These are phyloP conservation scores for Tetraodon nigroviridis DNA, from an alignment of 2,113 vertebrate genomes.

Conservation along the genomic window DNA sequence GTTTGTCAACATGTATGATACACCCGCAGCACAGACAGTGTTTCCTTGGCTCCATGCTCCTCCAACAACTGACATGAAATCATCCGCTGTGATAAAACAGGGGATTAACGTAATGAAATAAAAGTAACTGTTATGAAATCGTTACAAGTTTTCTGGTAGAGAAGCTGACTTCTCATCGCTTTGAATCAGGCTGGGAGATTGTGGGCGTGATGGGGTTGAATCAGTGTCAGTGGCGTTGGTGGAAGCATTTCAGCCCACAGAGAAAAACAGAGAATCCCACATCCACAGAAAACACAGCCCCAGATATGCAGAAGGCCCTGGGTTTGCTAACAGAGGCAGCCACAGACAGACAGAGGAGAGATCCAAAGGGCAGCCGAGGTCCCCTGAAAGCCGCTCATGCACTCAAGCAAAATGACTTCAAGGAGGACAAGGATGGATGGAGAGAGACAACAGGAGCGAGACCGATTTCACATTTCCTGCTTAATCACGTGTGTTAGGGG, in stretches of 20 bases:
- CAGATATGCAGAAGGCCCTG: slow-evolving; percentile 43
- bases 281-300: slow-evolving; percentile 68
- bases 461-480: slow-evolving; percentile 6
- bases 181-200: slow-evolving; percentile 26
- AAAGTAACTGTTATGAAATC: no score
- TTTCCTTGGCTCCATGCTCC: slow-evolving; percentile 53
- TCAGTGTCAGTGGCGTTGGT: slow-evolving; percentile 59
- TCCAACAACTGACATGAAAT: slow-evolving; percentile 49
- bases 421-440: slow-evolving; percentile 7
- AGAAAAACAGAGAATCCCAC: slow-evolving; percentile 67
- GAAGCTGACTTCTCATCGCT: slow-evolving; percentile 10
- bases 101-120: background rate
- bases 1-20: slow-evolving; percentile 31
- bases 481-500: background rate
- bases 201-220: slow-evolving; percentile 42
- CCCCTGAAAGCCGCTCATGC: slow-evolving; percentile 48
- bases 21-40: slow-evolving; percentile 20
- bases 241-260: slow-evolving; percentile 61
- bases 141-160: slow-evolving; percentile 3
- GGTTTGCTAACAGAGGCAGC: slow-evolving; percentile 38
- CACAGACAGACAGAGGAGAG: slow-evolving; percentile 14
- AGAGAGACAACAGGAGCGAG: slow-evolving; percentile 2
- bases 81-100: slow-evolving; percentile 10
- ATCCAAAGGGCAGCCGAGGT: slow-evolving; percentile 21
- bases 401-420: slow-evolving; percentile 22